phyloP scores from a whole-genome alignment of 2,888 invertebrate genomes.

The Raillietiella orientalis region DNA sequence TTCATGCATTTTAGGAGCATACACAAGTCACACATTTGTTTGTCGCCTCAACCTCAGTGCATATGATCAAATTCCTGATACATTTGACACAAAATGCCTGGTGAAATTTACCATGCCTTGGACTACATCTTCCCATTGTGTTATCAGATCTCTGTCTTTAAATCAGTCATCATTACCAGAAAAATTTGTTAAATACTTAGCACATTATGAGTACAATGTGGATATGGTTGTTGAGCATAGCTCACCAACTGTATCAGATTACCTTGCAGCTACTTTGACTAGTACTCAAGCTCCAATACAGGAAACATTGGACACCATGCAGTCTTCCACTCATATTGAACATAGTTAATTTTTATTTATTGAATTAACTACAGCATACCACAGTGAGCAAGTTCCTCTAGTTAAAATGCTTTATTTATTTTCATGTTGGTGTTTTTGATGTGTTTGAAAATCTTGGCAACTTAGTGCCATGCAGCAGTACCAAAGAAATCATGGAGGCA shows the following conservation, averaged over 20 bases:
- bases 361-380: too few species aligned
- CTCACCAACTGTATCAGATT: conserved; percentile 7
- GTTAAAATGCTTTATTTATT: too few species aligned
- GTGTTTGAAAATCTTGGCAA: too few species aligned
- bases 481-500: too few species aligned
- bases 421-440: too few species aligned
- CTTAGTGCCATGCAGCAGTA: too few species aligned
- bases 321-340: too few species aligned
- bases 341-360: too few species aligned
- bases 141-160: conserved; percentile 71
- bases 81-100: conserved; percentile 50
- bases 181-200: conserved; percentile 86
- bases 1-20: conserved; percentile 34
- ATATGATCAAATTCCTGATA: conserved; percentile 86
- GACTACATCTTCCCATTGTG: conserved; percentile 72
- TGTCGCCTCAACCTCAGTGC: conserved; percentile 81
- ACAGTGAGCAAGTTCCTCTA: too few species aligned
- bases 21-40: conserved; percentile 83
- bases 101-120: conserved; percentile 98
- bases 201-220: conserved; percentile 79
- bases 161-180: conserved; percentile 45
- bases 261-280: conserved; percentile 7
- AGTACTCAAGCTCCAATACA: conserved; percentile 1
- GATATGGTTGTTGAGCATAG: conserved; percentile 61
- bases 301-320: conserved; percentile 5